Evolutionary conservation across 2,113 vertebrate genomes (phyloP).

Genomic region (Sceloporus undulatus): DNA sequence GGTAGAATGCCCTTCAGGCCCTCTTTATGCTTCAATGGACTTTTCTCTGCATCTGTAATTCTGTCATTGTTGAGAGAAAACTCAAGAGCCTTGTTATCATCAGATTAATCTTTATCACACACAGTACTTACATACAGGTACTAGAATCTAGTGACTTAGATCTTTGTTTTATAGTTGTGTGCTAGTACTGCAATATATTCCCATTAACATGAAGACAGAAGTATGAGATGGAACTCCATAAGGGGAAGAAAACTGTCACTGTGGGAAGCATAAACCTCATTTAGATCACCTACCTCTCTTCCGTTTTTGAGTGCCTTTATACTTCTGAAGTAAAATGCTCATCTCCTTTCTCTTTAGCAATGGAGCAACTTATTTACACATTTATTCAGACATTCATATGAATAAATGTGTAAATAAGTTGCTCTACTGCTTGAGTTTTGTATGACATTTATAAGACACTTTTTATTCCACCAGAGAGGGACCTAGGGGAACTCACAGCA

Average conservation of each 20-base stretch:
- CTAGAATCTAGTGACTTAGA: neutral
- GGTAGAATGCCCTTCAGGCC: neutral
- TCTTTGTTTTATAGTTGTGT: neutral
- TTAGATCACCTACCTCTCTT: neutral
- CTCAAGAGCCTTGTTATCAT: neutral
- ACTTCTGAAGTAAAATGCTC: too few species aligned
- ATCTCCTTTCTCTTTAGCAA: neutral
- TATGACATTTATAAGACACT: neutral
- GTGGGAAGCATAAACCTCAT: neutral
- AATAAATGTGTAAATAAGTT: too few species aligned
- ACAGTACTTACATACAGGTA: neutral
- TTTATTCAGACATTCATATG: neutral
- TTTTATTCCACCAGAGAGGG: neutral
- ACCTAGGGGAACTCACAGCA: too few species aligned
- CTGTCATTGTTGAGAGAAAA: neutral
- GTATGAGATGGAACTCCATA: neutral
- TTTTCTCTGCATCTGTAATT: neutral
- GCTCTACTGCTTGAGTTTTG: too few species aligned
- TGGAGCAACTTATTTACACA: neutral
- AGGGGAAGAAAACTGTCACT: neutral
- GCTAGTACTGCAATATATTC: neutral
- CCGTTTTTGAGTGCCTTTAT: neutral
- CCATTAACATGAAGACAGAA: neutral
- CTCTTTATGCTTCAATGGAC: neutral
- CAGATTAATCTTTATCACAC: neutral